Percentiles rank a stretch among this genome's conserved stretches.
These are phyloP conservation scores for Dryadula phaetusa DNA, from an alignment of 2,888 invertebrate species.

Conservation along the genomic window DNA sequence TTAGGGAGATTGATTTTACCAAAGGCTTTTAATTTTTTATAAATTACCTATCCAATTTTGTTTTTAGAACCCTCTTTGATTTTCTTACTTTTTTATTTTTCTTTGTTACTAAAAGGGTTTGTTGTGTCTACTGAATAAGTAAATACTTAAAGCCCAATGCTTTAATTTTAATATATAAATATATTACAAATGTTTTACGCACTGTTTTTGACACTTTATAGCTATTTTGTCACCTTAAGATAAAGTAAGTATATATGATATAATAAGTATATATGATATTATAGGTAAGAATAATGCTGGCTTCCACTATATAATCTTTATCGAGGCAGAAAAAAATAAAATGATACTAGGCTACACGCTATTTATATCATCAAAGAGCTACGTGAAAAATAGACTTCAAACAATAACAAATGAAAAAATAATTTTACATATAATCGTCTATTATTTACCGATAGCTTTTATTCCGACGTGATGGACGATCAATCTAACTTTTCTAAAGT, in stretches of 20 bases:
- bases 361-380: not conserved
- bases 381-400: not conserved
- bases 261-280: too few species aligned
- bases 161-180: too few species aligned
- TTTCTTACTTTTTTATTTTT: not conserved
- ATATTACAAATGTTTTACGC: too few species aligned
- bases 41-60: not conserved
- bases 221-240: too few species aligned
- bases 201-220: too few species aligned
- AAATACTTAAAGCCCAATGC: too few species aligned
- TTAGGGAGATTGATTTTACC: slow-evolving; percentile 1
- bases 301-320: not conserved
- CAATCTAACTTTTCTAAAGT: slow-evolving; percentile 31
- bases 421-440: slow-evolving; percentile 11
- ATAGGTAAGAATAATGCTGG: not conserved
- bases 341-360: not conserved
- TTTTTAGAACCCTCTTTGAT: not conserved
- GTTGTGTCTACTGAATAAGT: not conserved
- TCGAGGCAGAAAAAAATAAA: not conserved
- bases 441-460: slow-evolving; percentile 30
- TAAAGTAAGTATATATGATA: too few species aligned
- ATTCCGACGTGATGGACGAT: slow-evolving; percentile 25
- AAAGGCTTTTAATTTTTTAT: slow-evolving; percentile 6
- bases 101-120: not conserved
- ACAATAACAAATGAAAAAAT: not conserved